phyloP scores from a whole-genome alignment of 2,888 invertebrate genomes.

The Acrobasis consociella region DNA sequence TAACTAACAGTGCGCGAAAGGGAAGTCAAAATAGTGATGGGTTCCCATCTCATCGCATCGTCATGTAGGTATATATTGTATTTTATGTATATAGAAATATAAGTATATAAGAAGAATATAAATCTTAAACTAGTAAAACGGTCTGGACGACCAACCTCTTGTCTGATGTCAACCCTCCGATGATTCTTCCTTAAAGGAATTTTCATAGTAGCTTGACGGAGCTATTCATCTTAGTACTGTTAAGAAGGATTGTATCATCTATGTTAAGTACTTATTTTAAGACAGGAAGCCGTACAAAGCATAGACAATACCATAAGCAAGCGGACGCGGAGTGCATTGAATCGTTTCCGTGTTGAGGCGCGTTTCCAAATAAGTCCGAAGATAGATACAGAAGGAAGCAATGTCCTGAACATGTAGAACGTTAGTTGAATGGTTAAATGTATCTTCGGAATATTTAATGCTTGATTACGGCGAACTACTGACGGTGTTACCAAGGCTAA shows the following conservation, averaged over 20 bases:
- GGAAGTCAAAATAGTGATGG: no score
- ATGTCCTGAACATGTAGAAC: constrained; percentile 13
- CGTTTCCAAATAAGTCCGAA: constrained; percentile 38
- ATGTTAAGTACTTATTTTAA: constrained; percentile 4
- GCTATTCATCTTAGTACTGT: no score
- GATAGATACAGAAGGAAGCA: constrained; percentile 16
- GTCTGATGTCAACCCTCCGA: no score
- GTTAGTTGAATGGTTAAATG: constrained; percentile 8
- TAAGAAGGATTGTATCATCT: not conserved
- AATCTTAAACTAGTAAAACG: no score
- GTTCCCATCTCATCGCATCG: no score
- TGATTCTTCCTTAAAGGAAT: no score
- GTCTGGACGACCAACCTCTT: no score
- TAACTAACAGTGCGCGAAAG: no score
- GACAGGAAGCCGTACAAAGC: constrained; percentile 59
- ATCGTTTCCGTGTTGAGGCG: constrained; percentile 48
- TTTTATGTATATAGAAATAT: no score
- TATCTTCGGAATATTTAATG: constrained; percentile 9
- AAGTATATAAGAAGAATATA: no score
- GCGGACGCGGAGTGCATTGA: constrained; percentile 72
- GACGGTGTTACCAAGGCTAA: not conserved
- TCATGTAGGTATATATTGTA: no score
- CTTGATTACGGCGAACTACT: constrained; percentile 5
- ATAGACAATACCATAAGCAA: constrained; percentile 55
- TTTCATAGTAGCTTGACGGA: not conserved